Evolutionary conservation across 1,140 invertebrate species (phyloP).

Genomic region (Drosophila melanogaster): Release_6_plus_ISO1_MT NC_004354.4:7041001-7041500

Average conservation of each 20-base stretch:
- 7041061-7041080: neutral
- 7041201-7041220: conserved; percentile 76
- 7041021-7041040: conserved; percentile 53
- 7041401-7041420: conserved; percentile 47
- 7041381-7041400: conserved; percentile 13
- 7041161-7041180: conserved; percentile 32
- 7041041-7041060: conserved; percentile 34
- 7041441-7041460: conserved; percentile 31
- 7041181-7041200: conserved; percentile 34
- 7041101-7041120: conserved; percentile 83
- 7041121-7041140: conserved; percentile 67
- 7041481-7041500: conserved; percentile 45
- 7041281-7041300: conserved; percentile 71
- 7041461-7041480: conserved; percentile 40
- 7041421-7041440: conserved; percentile 68
- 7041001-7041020: neutral
- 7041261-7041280: conserved; percentile 79
- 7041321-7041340: conserved; percentile 75
- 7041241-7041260: conserved; percentile 73
- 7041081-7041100: conserved; percentile 58
- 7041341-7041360: conserved; percentile 75
- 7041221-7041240: conserved; percentile 70
- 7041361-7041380: neutral
- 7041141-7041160: conserved; percentile 78
- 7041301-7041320: conserved; percentile 72